Evolutionary conservation across 2,888 invertebrate species (phyloP).

Genomic region (Xanthorhoe spadicearia): DNA sequence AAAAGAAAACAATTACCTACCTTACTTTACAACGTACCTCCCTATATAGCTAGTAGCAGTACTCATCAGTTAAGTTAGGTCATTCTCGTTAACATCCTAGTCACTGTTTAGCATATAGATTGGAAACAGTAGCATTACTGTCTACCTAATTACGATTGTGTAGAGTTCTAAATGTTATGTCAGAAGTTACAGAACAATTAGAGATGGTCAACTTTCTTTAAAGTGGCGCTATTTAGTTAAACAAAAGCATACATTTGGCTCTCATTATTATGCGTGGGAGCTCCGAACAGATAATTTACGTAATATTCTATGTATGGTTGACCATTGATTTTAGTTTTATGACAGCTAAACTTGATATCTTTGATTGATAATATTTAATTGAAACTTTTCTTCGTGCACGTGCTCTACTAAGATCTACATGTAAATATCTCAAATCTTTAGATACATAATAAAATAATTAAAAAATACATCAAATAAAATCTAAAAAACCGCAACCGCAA

Average conservation of each 20-base stretch:
- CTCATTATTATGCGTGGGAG: constrained; percentile 49
- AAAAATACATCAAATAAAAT: no score
- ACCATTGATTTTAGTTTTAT: not conserved
- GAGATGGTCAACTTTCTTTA: constrained; percentile 40
- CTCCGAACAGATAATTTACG: constrained; percentile 34
- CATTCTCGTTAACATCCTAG: constrained; percentile 13
- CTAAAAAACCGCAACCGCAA: no score
- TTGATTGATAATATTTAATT: not conserved
- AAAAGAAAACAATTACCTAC: not conserved
- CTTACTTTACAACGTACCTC: not conserved
- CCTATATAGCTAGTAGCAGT: not conserved
- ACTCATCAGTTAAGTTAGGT: constrained; percentile 4
- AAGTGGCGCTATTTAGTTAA: constrained; percentile 33
- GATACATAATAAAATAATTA: no score
- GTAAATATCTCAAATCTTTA: no score
- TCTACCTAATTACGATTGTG: constrained; percentile 12
- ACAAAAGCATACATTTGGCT: constrained; percentile 48
- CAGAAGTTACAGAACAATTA: constrained; percentile 29
- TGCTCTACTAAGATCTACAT: no score
- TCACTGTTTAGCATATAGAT: constrained; percentile 36
- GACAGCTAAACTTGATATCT: not conserved
- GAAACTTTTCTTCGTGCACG: no score
- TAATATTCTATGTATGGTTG: constrained; percentile 10
- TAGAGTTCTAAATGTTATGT: constrained; percentile 28
- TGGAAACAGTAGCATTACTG: constrained; percentile 18